Percentiles rank a stretch among this genome's conserved stretches.
phyloP scores from a whole-genome alignment of 2,113 vertebrate species.

The Myiozetetes cayanensis region DNA sequence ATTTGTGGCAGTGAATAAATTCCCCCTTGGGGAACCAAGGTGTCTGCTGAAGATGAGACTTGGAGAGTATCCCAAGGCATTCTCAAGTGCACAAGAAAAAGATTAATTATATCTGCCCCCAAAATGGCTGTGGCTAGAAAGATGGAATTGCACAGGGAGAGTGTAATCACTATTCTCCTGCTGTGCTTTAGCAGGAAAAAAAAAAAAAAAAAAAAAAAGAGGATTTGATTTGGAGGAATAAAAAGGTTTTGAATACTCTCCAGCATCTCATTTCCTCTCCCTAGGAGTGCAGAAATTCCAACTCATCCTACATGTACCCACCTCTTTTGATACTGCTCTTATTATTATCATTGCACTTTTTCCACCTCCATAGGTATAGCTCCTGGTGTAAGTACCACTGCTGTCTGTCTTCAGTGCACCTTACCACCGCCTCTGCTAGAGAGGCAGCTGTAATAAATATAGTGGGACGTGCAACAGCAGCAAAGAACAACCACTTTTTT shows the following conservation, averaged over 20 bases:
- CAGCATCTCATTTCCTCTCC: neutral
- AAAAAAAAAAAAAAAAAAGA: neutral
- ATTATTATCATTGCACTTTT: neutral
- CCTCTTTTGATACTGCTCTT: neutral
- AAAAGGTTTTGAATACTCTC: neutral
- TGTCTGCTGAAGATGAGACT: neutral
- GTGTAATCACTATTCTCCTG: neutral
- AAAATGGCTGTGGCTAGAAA: neutral
- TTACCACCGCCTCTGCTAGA: neutral
- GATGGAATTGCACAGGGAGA: neutral
- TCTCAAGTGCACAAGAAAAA: neutral
- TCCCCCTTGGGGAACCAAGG: neutral
- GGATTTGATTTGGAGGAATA: neutral
- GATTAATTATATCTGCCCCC: slow-evolving; percentile 10
- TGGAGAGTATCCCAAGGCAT: neutral
- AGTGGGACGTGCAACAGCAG: neutral
- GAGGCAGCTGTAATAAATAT: neutral
- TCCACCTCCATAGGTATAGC: neutral
- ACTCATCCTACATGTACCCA: neutral
- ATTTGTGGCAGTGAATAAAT: slow-evolving; percentile 13
- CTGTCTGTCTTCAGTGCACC: neutral
- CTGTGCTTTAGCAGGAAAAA: neutral
- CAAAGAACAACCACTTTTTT: neutral
- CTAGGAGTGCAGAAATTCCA: neutral
- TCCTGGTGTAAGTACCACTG: neutral